Base-by-base conservation (phyloP, 1,140 invertebrate genomes). In the Drosophila virilis region DNA sequence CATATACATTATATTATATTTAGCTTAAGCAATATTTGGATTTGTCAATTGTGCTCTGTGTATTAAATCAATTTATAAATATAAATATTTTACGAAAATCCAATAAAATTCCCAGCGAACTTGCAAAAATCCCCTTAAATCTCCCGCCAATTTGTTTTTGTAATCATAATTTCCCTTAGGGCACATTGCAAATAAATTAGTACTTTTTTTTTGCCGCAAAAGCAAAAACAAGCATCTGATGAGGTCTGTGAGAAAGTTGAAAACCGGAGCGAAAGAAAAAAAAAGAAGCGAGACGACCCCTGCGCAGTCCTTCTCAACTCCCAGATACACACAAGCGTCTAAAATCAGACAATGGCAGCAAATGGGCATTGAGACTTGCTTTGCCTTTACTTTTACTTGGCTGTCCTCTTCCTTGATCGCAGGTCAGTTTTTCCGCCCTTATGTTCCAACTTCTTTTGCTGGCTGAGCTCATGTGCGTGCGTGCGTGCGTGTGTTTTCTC, bases 361-460 rank as follows among this genome's bases (percentile, higher is more conserved):
- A 51, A 45, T 51, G 55, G 37, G 8, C 68, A 54, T 37, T 45
- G 58, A 12, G 32, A 46, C 52, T 28, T 33, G 15, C 13, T 6
- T 72, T 67, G 42, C 15, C 32, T 60, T 50, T 37, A 12, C 48
- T 6, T 51, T 55, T 45, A 40, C 45, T 67, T 72, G 37, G 58
- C 58, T 12, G 46, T 48, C 28, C 28, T 58, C n/a, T 43, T 33
- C 22, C 50, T 61, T 67, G 71, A 74, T 74, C 72, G 66, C 72
- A 75, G 72, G 72, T 75, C 72, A 75, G 72, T 75, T 70, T 74
- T 75, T 69, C 71, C 72, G 69, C 72, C 67, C 67, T 75, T 64
- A 68, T 51, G 38, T 40, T 57, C n/a, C 37, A 42, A 57, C 54
- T 57, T 55, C 37, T 8, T 40, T 55, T 35, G 45, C 43, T 62